Evolutionary conservation across 1,140 invertebrate genomes (phyloP).

Genomic region (Phthorimaea operculella): DNA sequence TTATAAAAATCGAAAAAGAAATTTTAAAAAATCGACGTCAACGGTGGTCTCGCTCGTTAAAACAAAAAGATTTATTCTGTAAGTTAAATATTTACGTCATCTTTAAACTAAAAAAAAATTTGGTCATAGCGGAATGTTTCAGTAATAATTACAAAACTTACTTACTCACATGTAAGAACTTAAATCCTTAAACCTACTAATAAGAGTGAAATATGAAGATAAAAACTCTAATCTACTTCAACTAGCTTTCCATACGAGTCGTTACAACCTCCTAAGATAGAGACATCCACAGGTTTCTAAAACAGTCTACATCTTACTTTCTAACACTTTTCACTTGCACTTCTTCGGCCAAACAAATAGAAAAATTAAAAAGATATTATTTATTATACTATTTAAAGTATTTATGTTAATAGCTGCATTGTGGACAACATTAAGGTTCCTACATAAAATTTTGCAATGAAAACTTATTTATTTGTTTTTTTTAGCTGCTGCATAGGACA

Average conservation of each 20-base stretch:
- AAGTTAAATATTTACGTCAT: neutral
- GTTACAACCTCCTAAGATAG: conserved; percentile 4
- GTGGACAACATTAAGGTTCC: neutral
- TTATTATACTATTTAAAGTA: neutral
- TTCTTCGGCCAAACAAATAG: conserved; percentile 4
- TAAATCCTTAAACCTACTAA: neutral
- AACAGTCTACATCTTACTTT: neutral
- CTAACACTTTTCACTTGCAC: conserved; percentile 3
- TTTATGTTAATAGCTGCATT: neutral
- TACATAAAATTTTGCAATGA: neutral
- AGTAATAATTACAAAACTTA: conserved; percentile 18
- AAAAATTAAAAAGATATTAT: neutral
- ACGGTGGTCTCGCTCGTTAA: conserved; percentile 14
- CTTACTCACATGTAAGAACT: neutral
- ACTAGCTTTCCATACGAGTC: conserved; percentile 1
- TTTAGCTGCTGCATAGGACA: neutral
- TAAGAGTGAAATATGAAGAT: neutral
- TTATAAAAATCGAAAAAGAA: neutral
- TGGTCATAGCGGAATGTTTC: conserved; percentile 29
- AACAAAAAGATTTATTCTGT: neutral
- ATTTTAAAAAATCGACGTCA: neutral
- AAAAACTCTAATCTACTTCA: neutral
- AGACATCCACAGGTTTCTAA: neutral
- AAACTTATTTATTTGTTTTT: neutral
- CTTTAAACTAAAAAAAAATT: conserved; percentile 11